These are phyloP conservation scores for Indicator maculatus DNA, from an alignment of 2,113 vertebrate genomes.

Conservation along the genomic window DNA sequence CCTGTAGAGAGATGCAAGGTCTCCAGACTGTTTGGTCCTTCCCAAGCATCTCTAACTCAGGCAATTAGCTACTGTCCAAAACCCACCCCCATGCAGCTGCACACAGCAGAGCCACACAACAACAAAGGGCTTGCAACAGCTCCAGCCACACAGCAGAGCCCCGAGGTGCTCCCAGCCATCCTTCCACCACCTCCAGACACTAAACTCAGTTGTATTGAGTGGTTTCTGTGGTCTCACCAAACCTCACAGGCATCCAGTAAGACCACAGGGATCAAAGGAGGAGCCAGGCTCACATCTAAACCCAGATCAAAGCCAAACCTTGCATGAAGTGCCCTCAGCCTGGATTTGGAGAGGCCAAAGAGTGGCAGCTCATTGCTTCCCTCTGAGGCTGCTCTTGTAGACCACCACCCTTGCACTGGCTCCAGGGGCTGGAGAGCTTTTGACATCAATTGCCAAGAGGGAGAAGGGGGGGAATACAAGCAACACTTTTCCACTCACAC, in stretches of 20 bases:
- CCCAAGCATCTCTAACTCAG: not conserved
- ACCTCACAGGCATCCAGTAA: not conserved
- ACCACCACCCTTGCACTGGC: not conserved
- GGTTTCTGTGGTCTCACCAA: rapidly evolving
- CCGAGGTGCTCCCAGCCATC: rapidly evolving
- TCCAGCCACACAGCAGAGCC: not conserved
- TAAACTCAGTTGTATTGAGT: rapidly evolving
- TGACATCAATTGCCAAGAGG: rapidly evolving
- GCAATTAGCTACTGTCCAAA: not conserved
- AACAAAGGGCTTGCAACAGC: not conserved
- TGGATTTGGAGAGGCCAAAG: not conserved
- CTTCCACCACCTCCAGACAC: not conserved
- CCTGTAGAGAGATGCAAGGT: not conserved
- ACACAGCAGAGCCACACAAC: not conserved
- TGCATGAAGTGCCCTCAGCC: not conserved
- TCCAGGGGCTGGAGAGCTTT: not conserved
- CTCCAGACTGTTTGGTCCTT: not conserved
- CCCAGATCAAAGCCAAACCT: not conserved
- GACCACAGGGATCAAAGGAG: not conserved
- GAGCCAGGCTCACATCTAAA: not conserved
- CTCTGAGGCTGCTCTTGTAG: not conserved
- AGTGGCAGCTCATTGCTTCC: not conserved
- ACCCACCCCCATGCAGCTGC: not conserved
- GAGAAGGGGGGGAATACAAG: not conserved
- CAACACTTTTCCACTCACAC: not conserved